These are phyloP conservation scores for Sinocyclocheilus rhinocerous DNA, from an alignment of 2,113 vertebrate genomes.

Conservation along the genomic window DNA sequence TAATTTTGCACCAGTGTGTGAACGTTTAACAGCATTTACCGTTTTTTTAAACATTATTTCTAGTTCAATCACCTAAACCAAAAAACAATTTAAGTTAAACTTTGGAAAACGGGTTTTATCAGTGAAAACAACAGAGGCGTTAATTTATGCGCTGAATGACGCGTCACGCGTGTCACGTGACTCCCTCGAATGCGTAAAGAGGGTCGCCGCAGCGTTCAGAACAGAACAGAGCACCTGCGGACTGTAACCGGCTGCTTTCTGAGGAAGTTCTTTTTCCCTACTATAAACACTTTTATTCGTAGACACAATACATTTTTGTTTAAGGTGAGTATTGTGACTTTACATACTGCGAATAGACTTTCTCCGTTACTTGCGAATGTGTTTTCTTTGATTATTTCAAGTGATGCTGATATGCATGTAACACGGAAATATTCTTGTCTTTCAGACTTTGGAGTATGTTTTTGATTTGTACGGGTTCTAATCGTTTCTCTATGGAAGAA, in stretches of 20 bases:
- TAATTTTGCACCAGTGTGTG: too few species aligned
- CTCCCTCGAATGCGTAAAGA: neutral
- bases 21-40: too few species aligned
- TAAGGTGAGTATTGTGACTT: neutral
- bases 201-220: neutral
- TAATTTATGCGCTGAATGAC: neutral
- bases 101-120: neutral
- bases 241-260: neutral
- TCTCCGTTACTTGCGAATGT: neutral
- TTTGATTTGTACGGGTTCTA: constrained; percentile 70
- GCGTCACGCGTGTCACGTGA: neutral
- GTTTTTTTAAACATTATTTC: neutral
- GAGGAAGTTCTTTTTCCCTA: neutral
- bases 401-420: neutral
- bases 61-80: neutral
- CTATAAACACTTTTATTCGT: neutral
- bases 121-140: neutral
- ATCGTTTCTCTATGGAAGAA: constrained; percentile 83
- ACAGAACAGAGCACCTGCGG: neutral
- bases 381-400: neutral
- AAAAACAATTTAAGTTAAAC: neutral
- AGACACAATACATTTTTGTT: neutral
- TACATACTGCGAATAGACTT: neutral
- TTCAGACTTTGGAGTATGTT: constrained; percentile 82
- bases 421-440: constrained; percentile 27